A percentile compares a stretch with the other conserved stretches of the same genome.
phyloP scores from a whole-genome alignment of 2,888 invertebrate species.

The Metalampra italica region DNA sequence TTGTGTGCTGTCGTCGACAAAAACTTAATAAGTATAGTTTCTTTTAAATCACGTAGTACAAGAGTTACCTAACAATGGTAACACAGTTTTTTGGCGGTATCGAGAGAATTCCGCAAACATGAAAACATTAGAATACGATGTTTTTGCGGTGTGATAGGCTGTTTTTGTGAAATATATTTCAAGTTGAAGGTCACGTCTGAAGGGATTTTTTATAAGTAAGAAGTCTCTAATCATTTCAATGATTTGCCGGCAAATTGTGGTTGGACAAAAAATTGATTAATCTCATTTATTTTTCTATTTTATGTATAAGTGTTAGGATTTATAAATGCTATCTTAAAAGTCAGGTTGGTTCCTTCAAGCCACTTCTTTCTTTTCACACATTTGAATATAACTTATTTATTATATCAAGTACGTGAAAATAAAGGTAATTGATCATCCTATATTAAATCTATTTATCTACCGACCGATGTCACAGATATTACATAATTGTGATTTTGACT shows the following conservation, averaged over 20 bases:
- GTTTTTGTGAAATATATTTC: slow-evolving; percentile 18
- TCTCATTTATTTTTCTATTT: neutral
- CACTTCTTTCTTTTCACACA: no score
- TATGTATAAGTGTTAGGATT: no score
- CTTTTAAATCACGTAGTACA: slow-evolving; percentile 17
- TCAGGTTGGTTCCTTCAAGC: no score
- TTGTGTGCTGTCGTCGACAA: no score
- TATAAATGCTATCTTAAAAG: no score
- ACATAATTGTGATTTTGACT: no score
- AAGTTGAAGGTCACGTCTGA: slow-evolving; percentile 28
- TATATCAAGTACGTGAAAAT: no score
- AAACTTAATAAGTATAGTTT: slow-evolving; percentile 18
- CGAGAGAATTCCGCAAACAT: slow-evolving; percentile 32
- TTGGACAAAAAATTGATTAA: slow-evolving; percentile 1
- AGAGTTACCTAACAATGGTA: slow-evolving; percentile 25
- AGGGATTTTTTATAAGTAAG: slow-evolving; percentile 1
- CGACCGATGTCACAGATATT: no score
- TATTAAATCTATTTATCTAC: no score
- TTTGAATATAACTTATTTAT: no score
- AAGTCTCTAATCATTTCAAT: neutral
- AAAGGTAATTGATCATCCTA: no score
- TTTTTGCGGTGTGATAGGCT: slow-evolving; percentile 27
- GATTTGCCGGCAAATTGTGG: slow-evolving; percentile 5
- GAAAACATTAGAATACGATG: slow-evolving; percentile 34
- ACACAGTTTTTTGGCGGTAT: slow-evolving; percentile 26